phyloP scores from a whole-genome alignment of 2,888 invertebrate genomes.

The Sphaerophoria taeniata region DNA sequence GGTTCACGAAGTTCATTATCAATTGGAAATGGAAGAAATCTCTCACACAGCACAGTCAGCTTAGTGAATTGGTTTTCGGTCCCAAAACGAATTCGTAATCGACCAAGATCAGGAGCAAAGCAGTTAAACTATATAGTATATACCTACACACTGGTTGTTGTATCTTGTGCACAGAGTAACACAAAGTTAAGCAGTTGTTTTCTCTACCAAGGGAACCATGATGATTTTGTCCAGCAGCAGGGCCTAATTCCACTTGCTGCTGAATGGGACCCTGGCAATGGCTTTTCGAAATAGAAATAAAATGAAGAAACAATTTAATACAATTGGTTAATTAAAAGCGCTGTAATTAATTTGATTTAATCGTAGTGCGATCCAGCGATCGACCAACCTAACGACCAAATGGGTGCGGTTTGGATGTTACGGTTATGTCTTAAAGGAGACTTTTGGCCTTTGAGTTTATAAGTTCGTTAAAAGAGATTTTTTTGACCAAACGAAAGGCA shows the following conservation, averaged over 20 bases:
- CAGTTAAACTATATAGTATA: background rate
- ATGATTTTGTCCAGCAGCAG: constrained; percentile 35
- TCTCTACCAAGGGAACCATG: constrained; percentile 66
- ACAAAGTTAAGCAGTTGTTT: constrained; percentile 1
- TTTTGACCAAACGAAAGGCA: background rate
- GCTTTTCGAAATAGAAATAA: constrained; percentile 30
- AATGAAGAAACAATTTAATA: constrained; percentile 64
- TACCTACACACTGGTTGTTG: background rate
- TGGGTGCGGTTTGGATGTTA: constrained; percentile 65
- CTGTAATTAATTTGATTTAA: constrained; percentile 74
- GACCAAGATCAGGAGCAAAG: constrained; percentile 54
- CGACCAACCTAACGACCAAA: constrained; percentile 7
- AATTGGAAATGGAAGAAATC: constrained; percentile 67
- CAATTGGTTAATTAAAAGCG: constrained; percentile 72
- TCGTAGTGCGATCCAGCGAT: constrained; percentile 9
- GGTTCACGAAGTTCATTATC: constrained; percentile 74
- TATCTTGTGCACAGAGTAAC: background rate
- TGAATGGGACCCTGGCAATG: constrained; percentile 36
- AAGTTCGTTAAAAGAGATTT: background rate
- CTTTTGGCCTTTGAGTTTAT: constrained; percentile 22
- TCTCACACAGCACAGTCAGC: constrained; percentile 13
- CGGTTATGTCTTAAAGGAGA: constrained; percentile 55
- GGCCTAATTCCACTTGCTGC: constrained; percentile 3
- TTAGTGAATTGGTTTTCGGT: background rate
- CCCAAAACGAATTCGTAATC: constrained; percentile 72